A percentile compares a stretch with the other conserved stretches of the same genome.
Evolutionary conservation across 1,140 invertebrate genomes (phyloP).

Genomic region (Trachymyrmex septentrionalis): DNA sequence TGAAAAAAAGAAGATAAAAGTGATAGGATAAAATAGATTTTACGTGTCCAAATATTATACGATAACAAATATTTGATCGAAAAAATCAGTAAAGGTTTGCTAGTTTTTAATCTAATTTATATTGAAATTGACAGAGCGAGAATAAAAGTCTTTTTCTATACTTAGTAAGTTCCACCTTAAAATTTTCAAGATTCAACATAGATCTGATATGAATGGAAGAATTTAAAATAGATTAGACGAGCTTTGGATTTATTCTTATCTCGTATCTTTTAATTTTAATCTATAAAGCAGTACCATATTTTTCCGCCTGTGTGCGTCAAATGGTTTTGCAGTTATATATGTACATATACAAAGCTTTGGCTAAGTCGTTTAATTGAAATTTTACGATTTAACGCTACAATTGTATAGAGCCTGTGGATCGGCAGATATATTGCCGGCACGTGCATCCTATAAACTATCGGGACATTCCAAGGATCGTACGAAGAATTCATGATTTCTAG

Average conservation of each 20-base stretch:
- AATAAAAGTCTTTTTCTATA: background rate
- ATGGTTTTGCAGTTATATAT: background rate
- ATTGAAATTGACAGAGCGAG: background rate
- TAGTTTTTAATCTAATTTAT: background rate
- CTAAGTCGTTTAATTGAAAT: background rate
- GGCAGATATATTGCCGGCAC: background rate
- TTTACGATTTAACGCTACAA: background rate
- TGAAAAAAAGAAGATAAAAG: background rate
- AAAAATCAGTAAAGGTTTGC: background rate
- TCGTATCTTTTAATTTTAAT: background rate
- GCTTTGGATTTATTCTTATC: constrained; percentile 1
- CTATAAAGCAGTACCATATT: background rate
- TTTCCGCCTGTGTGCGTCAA: background rate
- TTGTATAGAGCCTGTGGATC: background rate
- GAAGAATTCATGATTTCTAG: constrained; percentile 1
- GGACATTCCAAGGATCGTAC: background rate
- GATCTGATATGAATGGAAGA: background rate
- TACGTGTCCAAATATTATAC: background rate
- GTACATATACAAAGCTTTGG: background rate
- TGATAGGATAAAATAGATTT: background rate
- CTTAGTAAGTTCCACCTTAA: background rate
- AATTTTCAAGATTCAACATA: constrained; percentile 1
- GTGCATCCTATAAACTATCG: background rate
- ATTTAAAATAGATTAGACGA: background rate
- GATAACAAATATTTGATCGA: background rate